phyloP scores from a whole-genome alignment of 2,113 vertebrate species.

The Vombatus ursinus region DNA sequence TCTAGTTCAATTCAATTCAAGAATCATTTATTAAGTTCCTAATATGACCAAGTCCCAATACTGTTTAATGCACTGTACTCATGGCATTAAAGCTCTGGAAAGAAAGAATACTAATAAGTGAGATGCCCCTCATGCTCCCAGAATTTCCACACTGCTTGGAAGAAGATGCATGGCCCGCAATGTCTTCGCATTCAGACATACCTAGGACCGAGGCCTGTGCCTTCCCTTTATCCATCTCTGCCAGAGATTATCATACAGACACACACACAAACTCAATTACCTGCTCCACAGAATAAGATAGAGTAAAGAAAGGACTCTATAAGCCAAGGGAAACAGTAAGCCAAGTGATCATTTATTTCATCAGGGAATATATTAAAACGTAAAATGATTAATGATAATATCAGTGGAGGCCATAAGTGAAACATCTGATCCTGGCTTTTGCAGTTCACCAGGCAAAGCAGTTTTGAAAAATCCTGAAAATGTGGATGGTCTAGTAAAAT shows the following conservation, averaged over 20 bases:
- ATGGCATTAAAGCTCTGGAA: neutral
- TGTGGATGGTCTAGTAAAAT: slow-evolving; percentile 52
- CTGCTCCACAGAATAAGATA: slow-evolving; percentile 68
- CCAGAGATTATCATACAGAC: slow-evolving; percentile 72
- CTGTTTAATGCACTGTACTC: neutral
- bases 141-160: neutral
- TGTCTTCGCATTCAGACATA: slow-evolving; percentile 52
- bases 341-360: slow-evolving; percentile 80
- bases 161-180: neutral
- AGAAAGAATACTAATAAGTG: neutral
- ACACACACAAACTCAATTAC: slow-evolving; percentile 76
- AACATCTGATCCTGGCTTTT: slow-evolving; percentile 65
- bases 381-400: slow-evolving; percentile 81
- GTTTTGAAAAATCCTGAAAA: slow-evolving; percentile 75
- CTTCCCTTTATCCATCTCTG: slow-evolving; percentile 75
- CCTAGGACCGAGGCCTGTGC: slow-evolving; percentile 75
- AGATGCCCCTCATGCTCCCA: neutral
- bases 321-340: slow-evolving; percentile 79
- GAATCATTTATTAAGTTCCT: neutral
- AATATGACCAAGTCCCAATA: neutral
- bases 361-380: slow-evolving; percentile 79
- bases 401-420: slow-evolving; percentile 76
- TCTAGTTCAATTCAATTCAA: neutral
- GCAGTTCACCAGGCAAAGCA: slow-evolving; percentile 72
- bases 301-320: slow-evolving; percentile 77